A percentile compares a stretch with the other conserved stretches of the same genome.
phyloP scores from a whole-genome alignment of 1,140 invertebrate species.

The Tetranychus cinnabarinus region DNA sequence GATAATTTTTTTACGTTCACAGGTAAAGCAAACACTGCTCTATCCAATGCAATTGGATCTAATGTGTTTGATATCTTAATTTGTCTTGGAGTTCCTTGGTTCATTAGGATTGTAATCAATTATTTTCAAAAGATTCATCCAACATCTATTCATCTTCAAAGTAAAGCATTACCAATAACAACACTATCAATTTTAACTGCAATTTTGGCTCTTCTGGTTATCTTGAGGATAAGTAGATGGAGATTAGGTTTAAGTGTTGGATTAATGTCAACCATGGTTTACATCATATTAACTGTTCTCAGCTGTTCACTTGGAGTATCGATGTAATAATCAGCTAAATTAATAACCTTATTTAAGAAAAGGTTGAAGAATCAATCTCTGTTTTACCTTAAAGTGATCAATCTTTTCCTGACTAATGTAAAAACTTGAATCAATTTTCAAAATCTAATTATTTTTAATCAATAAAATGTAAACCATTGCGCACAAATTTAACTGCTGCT shows the following conservation, averaged over 20 bases:
- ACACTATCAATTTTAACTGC: conserved; percentile 11
- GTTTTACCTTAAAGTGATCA: too few relatives aligned
- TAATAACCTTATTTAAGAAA: too few relatives aligned
- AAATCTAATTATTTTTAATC: too few relatives aligned
- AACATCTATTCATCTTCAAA: conserved; percentile 8
- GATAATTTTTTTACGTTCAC: too few relatives aligned
- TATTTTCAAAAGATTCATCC: not conserved
- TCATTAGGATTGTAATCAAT: conserved; percentile 37
- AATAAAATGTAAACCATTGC: too few relatives aligned
- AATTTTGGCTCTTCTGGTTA: conserved; percentile 11
- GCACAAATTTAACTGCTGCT: too few relatives aligned
- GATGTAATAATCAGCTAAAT: too few relatives aligned
- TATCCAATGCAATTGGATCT: conserved; percentile 56
- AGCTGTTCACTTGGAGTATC: too few relatives aligned
- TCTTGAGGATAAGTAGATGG: conserved; percentile 10
- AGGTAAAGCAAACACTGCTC: conserved; percentile 35
- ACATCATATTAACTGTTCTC: not conserved
- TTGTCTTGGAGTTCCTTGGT: conserved; percentile 63
- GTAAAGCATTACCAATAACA: conserved; percentile 14
- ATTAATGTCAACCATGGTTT: conserved; percentile 7
- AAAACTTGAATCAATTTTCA: too few relatives aligned
- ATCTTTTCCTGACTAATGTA: too few relatives aligned
- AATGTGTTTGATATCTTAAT: conserved; percentile 60
- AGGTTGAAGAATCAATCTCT: too few relatives aligned
- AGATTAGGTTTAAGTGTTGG: conserved; percentile 13